These are phyloP conservation scores for Trypoxylon attenuatum DNA, from an alignment of 2,888 invertebrate genomes.

Conservation along the genomic window DNA sequence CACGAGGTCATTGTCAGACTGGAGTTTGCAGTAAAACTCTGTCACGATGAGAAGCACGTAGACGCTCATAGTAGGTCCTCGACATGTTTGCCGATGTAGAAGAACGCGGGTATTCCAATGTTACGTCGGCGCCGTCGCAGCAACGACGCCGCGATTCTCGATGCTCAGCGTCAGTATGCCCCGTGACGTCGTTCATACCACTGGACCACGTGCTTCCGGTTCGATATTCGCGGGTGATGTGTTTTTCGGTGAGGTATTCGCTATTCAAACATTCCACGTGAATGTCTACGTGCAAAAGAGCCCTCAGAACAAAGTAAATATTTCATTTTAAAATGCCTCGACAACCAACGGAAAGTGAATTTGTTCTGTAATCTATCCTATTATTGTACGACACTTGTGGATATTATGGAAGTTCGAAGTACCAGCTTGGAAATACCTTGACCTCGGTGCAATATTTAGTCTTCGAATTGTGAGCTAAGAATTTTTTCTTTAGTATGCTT, in stretches of 20 bases:
- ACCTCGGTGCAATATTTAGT: too few relatives aligned
- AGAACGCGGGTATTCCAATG: conserved; percentile 27
- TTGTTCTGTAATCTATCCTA: too few relatives aligned
- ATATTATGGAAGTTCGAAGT: too few relatives aligned
- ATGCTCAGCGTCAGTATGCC: conserved; percentile 55
- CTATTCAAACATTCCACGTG: conserved; percentile 27
- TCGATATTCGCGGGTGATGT: conserved; percentile 34
- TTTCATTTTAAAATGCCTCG: background rate
- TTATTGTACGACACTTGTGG: too few relatives aligned
- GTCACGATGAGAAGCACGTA: too few relatives aligned
- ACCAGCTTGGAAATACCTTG: too few relatives aligned
- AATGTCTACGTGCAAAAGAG: conserved; percentile 50
- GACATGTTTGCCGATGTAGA: conserved; percentile 18
- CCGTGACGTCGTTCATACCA: conserved; percentile 54
- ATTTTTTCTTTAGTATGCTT: too few relatives aligned
- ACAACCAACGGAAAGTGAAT: too few relatives aligned
- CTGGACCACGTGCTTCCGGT: conserved; percentile 56
- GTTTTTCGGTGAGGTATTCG: conserved; percentile 4
- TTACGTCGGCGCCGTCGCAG: conserved; percentile 45
- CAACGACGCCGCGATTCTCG: conserved; percentile 35
- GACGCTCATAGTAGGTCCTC: conserved; percentile 9
- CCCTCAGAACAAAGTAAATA: conserved; percentile 47
- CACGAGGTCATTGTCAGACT: too few relatives aligned
- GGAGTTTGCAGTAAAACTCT: too few relatives aligned
- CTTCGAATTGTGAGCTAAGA: too few relatives aligned